A percentile compares a stretch with the other conserved stretches of the same genome.
phyloP scores from a whole-genome alignment of 2,797 vertebrate species.

The Malacoctenus gilli region DNA sequence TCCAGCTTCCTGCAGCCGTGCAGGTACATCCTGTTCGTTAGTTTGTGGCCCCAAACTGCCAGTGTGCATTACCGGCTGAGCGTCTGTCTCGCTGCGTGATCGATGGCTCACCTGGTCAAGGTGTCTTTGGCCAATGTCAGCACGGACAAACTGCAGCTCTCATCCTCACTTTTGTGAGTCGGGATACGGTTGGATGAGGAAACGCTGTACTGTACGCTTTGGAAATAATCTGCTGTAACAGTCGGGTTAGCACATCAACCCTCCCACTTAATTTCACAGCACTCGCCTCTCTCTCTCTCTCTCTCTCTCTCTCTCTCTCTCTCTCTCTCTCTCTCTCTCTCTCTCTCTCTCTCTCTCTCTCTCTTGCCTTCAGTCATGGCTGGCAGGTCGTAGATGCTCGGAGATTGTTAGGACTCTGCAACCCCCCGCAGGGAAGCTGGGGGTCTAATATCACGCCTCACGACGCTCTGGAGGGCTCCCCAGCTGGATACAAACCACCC shows the following conservation, averaged over 20 bases:
- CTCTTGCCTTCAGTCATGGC: slow-evolving; percentile 58
- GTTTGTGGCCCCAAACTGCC: no score
- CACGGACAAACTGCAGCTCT: not conserved
- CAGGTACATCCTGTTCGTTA: no score
- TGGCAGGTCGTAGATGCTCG: slow-evolving; percentile 38
- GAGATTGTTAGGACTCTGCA: slow-evolving; percentile 49
- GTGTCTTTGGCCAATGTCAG: no score
- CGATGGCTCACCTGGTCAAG: no score
- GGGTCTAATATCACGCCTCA: slow-evolving; percentile 68
- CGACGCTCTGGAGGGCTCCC: slow-evolving; percentile 36
- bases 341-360: no score
- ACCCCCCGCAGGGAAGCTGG: slow-evolving; percentile 39
- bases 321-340: no score
- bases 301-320: no score
- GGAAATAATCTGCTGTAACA: slow-evolving; percentile 6
- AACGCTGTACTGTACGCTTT: no score
- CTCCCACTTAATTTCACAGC: not conserved
- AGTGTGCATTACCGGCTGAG: no score
- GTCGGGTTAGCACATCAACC: slow-evolving; percentile 39
- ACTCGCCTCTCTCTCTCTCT: slow-evolving; percentile 22
- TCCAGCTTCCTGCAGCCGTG: no score
- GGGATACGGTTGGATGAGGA: not conserved
- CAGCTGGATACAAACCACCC: slow-evolving; percentile 33
- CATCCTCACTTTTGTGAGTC: no score
- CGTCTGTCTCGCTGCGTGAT: no score